These are phyloP conservation scores for Uromys caudimaculatus DNA, from an alignment of 2,797 vertebrate genomes.

Conservation along the genomic window DNA sequence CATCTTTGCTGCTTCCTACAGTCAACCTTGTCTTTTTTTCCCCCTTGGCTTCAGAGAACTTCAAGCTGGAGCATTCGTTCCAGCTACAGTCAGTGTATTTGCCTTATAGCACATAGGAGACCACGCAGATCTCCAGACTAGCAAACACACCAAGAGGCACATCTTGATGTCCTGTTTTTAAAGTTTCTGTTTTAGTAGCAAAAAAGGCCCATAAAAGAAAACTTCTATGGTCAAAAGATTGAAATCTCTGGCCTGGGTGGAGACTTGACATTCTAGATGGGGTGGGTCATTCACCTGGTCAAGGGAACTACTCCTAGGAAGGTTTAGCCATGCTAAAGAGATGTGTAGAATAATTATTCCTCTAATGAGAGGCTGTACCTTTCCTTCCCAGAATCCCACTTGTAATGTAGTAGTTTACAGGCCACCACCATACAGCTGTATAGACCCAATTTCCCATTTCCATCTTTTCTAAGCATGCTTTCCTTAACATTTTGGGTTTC, in stretches of 20 bases:
- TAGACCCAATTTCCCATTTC: background rate
- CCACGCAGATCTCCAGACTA: background rate
- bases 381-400: background rate
- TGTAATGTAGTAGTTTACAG: background rate
- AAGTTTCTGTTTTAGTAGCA: background rate
- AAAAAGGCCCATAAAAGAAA: background rate
- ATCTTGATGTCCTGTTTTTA: background rate
- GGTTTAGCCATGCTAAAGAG: background rate
- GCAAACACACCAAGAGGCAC: background rate
- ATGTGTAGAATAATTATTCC: background rate
- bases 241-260: background rate
- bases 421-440: background rate
- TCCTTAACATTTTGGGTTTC: background rate
- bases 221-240: background rate
- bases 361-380: background rate
- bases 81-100: background rate
- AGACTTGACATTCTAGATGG: background rate
- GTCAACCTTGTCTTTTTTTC: background rate
- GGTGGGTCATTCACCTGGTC: background rate
- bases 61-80: background rate
- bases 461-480: background rate
- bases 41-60: constrained; percentile 28
- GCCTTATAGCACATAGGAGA: background rate
- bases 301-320: background rate
- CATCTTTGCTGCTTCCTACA: background rate